Conservation (phyloP, 2,888 invertebrate genomes). For the Fabriciana adippe region DNA sequence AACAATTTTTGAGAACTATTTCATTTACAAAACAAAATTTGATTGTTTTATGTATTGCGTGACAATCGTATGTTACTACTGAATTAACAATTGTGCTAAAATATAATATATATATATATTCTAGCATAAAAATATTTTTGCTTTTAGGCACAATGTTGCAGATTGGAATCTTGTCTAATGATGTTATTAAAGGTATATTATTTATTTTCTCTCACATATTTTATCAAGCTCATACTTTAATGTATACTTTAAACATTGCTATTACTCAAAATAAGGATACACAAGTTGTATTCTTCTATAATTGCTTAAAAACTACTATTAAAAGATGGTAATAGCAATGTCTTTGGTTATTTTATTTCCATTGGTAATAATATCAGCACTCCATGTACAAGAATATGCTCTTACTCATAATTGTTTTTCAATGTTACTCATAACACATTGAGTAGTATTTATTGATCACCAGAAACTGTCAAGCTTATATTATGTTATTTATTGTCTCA, state of each 20-base stretch:
- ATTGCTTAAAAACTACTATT: too few relatives aligned
- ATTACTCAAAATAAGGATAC: too few relatives aligned
- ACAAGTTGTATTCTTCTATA: too few relatives aligned
- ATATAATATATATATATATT: too few relatives aligned
- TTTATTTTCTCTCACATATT: neutral
- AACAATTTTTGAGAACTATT: too few relatives aligned
- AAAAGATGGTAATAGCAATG: too few relatives aligned
- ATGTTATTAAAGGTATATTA: slow-evolving; percentile 37
- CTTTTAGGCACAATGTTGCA: slow-evolving; percentile 39
- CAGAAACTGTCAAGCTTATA: neutral
- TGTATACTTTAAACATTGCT: slow-evolving; percentile 1
- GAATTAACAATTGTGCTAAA: too few relatives aligned
- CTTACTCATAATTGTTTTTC: too few relatives aligned
- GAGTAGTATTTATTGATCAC: neutral
- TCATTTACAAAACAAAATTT: neutral
- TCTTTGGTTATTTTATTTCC: too few relatives aligned
- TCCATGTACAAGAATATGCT: too few relatives aligned
- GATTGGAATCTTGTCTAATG: slow-evolving; percentile 36
- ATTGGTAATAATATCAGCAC: too few relatives aligned
- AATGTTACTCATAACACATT: too few relatives aligned
- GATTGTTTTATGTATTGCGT: neutral
- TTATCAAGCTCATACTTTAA: neutral
- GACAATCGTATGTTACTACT: neutral
- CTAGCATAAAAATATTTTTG: neutral
- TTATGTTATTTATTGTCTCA: slow-evolving; percentile 1